phyloP scores from a whole-genome alignment of 2,797 vertebrate species.

The Karalla daura region DNA sequence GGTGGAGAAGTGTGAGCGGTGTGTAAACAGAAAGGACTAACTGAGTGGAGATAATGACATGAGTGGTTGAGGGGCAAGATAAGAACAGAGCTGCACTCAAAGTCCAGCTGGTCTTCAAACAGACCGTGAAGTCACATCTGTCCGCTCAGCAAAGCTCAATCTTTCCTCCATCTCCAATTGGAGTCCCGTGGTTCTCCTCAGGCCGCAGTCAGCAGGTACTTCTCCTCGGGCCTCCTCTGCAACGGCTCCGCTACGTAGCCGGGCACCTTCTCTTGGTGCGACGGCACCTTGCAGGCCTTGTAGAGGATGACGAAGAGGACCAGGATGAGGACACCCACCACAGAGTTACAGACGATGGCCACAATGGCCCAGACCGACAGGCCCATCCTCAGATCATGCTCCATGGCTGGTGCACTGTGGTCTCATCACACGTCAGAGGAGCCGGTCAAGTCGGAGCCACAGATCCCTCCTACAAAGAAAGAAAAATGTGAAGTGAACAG shows the following conservation, averaged over 20 bases:
- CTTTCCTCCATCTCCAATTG: background rate
- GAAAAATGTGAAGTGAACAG: conserved; percentile 6
- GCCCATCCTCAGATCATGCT: conserved; percentile 71
- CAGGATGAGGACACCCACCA: conserved; percentile 81
- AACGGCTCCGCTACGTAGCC: conserved; percentile 45
- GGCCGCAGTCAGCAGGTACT: conserved; percentile 74
- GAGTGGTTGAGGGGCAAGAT: background rate
- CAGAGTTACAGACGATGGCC: conserved; percentile 84
- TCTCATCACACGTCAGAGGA: conserved; percentile 3
- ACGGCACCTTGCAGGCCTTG: conserved; percentile 87
- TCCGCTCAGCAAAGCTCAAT: background rate
- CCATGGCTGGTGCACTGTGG: conserved; percentile 63
- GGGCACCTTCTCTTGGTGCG: conserved; percentile 66
- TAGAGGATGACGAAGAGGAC: conserved; percentile 84
- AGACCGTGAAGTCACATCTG: background rate
- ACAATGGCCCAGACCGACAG: conserved; percentile 81
- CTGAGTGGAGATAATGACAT: background rate
- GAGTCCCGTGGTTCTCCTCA: conserved; percentile 31
- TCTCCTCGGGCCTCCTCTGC: conserved; percentile 70
- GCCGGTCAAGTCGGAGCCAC: background rate
- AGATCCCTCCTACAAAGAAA: conserved; percentile 46
- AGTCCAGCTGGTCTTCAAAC: background rate
- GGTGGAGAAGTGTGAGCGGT: conserved; percentile 10
- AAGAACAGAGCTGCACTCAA: background rate
- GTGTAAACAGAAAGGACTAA: conserved; percentile 17